Evolutionary conservation across 2,113 vertebrate genomes (phyloP), one percentile per base, ranked within the genome.

Genomic region (Plectropomus leopardus): DNA sequence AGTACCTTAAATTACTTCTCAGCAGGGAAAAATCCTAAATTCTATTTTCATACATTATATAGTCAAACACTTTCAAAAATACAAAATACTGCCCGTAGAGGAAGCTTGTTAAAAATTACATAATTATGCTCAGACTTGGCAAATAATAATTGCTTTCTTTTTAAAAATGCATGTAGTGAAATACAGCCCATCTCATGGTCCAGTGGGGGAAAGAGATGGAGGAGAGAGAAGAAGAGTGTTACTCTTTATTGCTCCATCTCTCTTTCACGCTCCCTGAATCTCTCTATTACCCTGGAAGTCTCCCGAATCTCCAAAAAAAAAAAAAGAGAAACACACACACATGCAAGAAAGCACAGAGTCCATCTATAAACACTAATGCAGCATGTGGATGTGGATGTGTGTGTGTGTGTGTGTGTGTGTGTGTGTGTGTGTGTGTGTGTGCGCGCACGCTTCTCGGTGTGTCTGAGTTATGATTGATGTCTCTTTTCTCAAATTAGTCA

Each of bases 211-310:
- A 40, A 44, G 53, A 78, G 70, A 76, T 54, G 78, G 67, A 78
- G 66, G 74, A 84, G 85, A 78, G 67, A 85, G 79, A 88, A 71
- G 69, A 70, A 47, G 53, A 78, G 70, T 55, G 72, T 84, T 80
- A 83, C 63, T 89, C 73, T 77, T 84, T 90, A 85, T 86, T 87
- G 83, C 76, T 86, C 84, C 72, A 82, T 93, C 86, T 91, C 88
- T 86, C 85, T 90, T 91, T 91, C 90, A 92, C 63, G 69, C 87
- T 90, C 72, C 78, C 80, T 69, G 78, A 86, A 80, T 80, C 68
- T 84, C 82, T 82, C 73, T 42, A 83, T 90, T 89, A 85, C 69
- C 73, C 66, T 51, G 65, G 23, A 83, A 90, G 64, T 80, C 77
- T 88, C 69, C 69, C 23, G 63, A 83, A 84, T 72, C 78, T 65